Evolutionary conservation across 1,140 invertebrate species (phyloP), one percentile per base, ranked within the genome.

Genomic region (Hypothenemus hampei): DNA sequence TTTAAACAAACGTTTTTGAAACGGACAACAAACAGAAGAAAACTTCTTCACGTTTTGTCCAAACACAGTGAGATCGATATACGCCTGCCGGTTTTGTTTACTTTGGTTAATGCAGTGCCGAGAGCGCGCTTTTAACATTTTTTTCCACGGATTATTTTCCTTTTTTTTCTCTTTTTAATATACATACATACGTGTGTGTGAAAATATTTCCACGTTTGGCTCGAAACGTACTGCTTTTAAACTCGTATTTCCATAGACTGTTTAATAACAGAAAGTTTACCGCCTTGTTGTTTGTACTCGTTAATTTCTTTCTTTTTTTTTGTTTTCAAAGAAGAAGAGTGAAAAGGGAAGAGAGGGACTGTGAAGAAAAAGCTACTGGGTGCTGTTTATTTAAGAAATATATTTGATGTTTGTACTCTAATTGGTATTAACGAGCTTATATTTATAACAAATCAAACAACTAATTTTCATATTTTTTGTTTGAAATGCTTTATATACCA

Each of bases 201-300:
- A n/a, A n/a, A n/a, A n/a, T n/a, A n/a, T n/a, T n/a, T n/a, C n/a
- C n/a, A n/a, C n/a, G n/a, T n/a, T n/a, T n/a, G n/a, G n/a, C n/a
- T n/a, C n/a, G n/a, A n/a, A n/a, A 41, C 7, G 13, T 20, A 41
- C 29, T 29, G 13, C 43, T 45, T 45, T 45, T 45, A 45, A 45
- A 45, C 43, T 45, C 43, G 29, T 45, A 26, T 45, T 26, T n/a
- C n/a, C n/a, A 37, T 36, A 33, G 23, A 39, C 47, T 49, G 39
- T 49, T 49, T 37, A 36, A 49, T 39, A 39, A 49, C 47, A 49
- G 39, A 49, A 49, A 49, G 39, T 23, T 49, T 49, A 19, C 47
- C 47, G 47, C 33, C 47, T 24, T 10, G n/a, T 49, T 19, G 47
- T 36, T 19, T 39, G 22, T 49, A 22, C 24, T 49, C n/a, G 47